Base-by-base conservation (phyloP, 2,797 vertebrate genomes). In the Epinephelus malabaricus region DNA sequence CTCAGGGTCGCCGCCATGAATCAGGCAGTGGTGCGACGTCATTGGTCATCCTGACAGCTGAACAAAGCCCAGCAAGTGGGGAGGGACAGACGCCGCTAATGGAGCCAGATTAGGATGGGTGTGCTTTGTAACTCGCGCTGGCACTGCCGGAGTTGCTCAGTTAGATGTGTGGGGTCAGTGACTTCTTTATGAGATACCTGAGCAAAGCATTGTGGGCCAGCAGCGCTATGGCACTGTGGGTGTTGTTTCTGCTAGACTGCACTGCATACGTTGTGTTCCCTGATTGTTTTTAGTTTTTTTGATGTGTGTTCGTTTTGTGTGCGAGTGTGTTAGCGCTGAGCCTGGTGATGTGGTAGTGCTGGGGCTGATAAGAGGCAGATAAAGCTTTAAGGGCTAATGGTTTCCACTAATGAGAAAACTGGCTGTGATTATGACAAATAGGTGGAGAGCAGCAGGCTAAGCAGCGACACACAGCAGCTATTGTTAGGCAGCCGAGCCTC, bases 391-490 rank as follows among this genome's bases (percentile, higher is more conserved):
- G 90, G 95, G 92, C 96, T 98, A 97, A 98, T 97, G 97, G 97
- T 95, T 97, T 97, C 95, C 95, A 95, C 96, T 98, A 97, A 98
- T 98, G 97, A 99, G 98, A 97, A 98, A 97, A 97, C 96, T 96
- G 90, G 86, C 80, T 93, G 96, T 98, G 98, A 98, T 98, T 96
- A 97, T 97, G 97, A 98, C 96, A 96, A 97, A 98, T 98, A 94
- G 95, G 96, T 89, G 92, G 92, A 95, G 97, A 97, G 96, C 97
- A 98, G 96, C 94, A 95, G 97, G 97, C 97, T 98, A 98, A 98
- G 97, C 96, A 96, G 97, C 93, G 95, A 98, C 97, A 98, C 94
- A 95, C 91, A 93, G 94, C 95, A 94, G 94, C 94, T 95, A 96
- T 97, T 96, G 95, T 97, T 95, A 94, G 96, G 94, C 94, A 94